Percentiles rank a stretch among this genome's conserved stretches.
These are phyloP conservation scores for Atta cephalotes DNA, from an alignment of 1,140 invertebrate genomes.

Conservation along the genomic window DNA sequence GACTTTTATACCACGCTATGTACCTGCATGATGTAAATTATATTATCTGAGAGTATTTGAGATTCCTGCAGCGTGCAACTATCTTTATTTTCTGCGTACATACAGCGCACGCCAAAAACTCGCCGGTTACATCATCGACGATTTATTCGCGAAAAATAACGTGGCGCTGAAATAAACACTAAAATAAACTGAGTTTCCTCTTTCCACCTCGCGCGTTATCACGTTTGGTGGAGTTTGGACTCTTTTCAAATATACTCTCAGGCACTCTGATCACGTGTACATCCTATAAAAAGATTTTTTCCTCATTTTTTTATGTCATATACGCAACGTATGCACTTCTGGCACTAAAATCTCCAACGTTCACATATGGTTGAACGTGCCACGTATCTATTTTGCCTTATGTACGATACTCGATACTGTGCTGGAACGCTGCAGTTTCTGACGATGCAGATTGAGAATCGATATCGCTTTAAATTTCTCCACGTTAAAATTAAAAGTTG, in stretches of 20 bases:
- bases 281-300: constrained; percentile 54
- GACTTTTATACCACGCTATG: not conserved
- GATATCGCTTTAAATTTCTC: not conserved
- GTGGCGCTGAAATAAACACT: constrained; percentile 42
- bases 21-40: not conserved
- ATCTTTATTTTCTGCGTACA: not conserved
- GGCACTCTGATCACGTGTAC: constrained; percentile 61
- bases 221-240: constrained; percentile 36
- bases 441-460: not conserved
- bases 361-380: constrained; percentile 29
- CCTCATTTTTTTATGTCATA: not conserved
- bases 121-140: constrained; percentile 37
- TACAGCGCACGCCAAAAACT: constrained; percentile 1
- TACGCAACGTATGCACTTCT: constrained; percentile 51
- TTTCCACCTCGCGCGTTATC: constrained; percentile 45
- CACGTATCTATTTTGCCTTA: constrained; percentile 40
- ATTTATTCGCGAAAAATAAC: constrained; percentile 61
- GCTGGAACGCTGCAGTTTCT: constrained; percentile 4
- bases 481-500: not conserved
- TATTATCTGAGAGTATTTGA: not conserved
- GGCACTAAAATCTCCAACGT: constrained; percentile 45
- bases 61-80: not conserved
- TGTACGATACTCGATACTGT: constrained; percentile 5
- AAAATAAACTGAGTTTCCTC: constrained; percentile 41
- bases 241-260: constrained; percentile 29